These are phyloP conservation scores for Drosophila burlai DNA, from an alignment of 1,140 invertebrate species.

Conservation along the genomic window DNA sequence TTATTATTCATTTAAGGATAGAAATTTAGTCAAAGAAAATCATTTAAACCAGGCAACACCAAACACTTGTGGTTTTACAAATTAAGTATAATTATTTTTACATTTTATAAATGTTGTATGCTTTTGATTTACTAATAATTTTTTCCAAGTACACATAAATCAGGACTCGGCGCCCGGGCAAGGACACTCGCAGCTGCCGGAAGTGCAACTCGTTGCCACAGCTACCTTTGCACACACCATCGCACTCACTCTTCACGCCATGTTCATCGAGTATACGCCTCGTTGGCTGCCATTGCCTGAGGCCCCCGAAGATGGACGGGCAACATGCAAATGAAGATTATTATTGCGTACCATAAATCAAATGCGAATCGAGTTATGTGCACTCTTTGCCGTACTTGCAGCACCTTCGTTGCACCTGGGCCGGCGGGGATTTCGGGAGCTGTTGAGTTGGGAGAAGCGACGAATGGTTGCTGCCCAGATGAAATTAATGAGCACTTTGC, in stretches of 20 bases:
- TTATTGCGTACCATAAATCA: conserved; percentile 81
- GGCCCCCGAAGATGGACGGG: conserved; percentile 7
- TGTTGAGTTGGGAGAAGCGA: conserved; percentile 1
- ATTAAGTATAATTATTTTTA: background rate
- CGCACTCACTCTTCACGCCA: conserved; percentile 6
- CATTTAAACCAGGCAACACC: background rate
- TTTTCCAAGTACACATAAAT: conserved; percentile 15
- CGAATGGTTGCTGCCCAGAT: conserved; percentile 26
- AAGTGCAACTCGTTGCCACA: conserved; percentile 66
- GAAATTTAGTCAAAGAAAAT: background rate
- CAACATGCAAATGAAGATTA: conserved; percentile 77
- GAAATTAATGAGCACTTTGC: conserved; percentile 72
- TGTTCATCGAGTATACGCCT: conserved; percentile 56
- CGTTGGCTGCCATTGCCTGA: conserved; percentile 38
- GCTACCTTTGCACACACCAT: conserved; percentile 12
- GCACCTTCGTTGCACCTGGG: conserved; percentile 52
- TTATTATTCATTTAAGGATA: background rate
- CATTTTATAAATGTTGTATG: background rate
- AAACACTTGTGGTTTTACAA: background rate
- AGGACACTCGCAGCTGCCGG: conserved; percentile 62
- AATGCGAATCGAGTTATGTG: conserved; percentile 73
- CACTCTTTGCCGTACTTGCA: conserved; percentile 65
- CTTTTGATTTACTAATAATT: background rate
- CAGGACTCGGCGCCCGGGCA: conserved; percentile 12
- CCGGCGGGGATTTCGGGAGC: background rate